Conservation (phyloP, 1,140 invertebrate genomes). For the Temnothorax curvispinosus region DNA sequence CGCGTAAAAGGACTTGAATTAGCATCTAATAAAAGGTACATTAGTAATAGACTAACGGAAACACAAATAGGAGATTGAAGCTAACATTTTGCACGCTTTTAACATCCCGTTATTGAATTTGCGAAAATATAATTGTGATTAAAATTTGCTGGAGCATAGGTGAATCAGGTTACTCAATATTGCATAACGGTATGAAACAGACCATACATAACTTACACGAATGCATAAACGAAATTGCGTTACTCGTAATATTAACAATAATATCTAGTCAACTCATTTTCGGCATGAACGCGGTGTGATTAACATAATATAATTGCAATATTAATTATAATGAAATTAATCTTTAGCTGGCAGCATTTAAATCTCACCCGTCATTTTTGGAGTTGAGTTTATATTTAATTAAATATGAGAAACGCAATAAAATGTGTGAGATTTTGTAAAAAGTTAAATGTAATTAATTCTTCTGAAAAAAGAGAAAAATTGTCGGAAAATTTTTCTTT, state of each 20-base stretch:
- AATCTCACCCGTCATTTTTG: neutral
- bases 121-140: neutral
- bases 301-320: conserved; percentile 32
- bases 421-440: neutral
- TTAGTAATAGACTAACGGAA: neutral
- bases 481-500: neutral
- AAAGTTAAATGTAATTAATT: neutral
- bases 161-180: conserved; percentile 27
- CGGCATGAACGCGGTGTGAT: neutral
- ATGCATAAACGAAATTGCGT: conserved; percentile 15
- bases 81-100: neutral
- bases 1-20: neutral
- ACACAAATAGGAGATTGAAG: neutral
- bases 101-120: neutral
- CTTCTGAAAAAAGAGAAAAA: neutral
- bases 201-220: neutral
- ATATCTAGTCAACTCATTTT: conserved; percentile 18
- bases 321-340: conserved; percentile 44
- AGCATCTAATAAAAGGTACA: neutral
- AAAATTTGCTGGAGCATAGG: neutral
- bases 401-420: neutral
- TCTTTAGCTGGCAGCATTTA: neutral
- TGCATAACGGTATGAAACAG: conserved; percentile 6
- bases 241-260: conserved; percentile 8
- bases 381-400: conserved; percentile 24